Evolutionary conservation across 2,113 vertebrate genomes (phyloP), one percentile per base, ranked within the genome.

Genomic region (Chlorodrepanis virens): DNA sequence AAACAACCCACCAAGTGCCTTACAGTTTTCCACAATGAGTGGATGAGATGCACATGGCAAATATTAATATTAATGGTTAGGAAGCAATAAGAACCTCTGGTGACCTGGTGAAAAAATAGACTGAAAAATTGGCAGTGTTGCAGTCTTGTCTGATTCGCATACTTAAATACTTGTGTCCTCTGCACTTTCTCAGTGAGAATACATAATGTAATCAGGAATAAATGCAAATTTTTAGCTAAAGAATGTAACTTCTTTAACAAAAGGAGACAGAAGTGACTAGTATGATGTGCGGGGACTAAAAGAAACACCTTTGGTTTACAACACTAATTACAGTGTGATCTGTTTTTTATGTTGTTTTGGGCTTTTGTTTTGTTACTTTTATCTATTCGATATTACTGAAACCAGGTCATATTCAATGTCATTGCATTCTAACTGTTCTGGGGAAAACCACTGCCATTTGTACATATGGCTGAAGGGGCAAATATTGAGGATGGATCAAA

Each of bases 171-270:
- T 87, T 1, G 3, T 91, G 75, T 93, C 82, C 74, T 96, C 78
- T 95, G 91, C 65, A 47, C 31, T 86, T 93, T 83, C 82, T 72
- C 81, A 59, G 53, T 4, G 3, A 94, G 78, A 96, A 94, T 90
- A 63, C 52, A 70, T 86, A 95, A 93, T 88, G 75, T 63, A 90
- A 92, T 94, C 76, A 96, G 79, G 59, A 94, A 78, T 64, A 64
- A 93, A 93, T 91, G 79, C 71, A 93, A 74, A 93, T 86, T 83
- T 83, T 47, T 93, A 80, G 67, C 49, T 44, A 81, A 70, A 60
- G 52, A 90, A 77, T 1, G 2, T 75, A 74, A 59, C 54, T 56
- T 76, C 76, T 65, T 81, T 77, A 77, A 83, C 33, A 68, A 94
- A 86, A 83, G 22, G 42, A 78, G 33, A 25, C 52, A 74, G 50